Conservation (phyloP, 2,113 vertebrate genomes). For the Labrus mixtus region DNA sequence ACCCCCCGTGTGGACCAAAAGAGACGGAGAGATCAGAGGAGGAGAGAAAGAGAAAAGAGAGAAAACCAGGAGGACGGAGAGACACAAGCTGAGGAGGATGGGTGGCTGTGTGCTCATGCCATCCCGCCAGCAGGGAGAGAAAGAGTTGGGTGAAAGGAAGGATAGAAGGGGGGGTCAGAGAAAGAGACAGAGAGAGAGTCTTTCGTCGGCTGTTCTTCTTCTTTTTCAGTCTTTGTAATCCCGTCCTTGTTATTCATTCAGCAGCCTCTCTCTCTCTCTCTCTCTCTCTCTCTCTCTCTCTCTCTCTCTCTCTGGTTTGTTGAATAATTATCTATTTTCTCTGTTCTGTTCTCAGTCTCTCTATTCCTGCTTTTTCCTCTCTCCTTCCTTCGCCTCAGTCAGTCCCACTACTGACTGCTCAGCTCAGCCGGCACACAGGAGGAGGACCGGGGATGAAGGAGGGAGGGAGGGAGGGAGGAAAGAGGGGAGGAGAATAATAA, state of each 20-base stretch:
- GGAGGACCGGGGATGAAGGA: constrained; percentile 21
- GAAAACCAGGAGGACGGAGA: constrained; percentile 6
- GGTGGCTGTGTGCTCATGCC: constrained; percentile 69
- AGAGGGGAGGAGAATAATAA: constrained; percentile 74
- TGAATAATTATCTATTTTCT: constrained; percentile 74
- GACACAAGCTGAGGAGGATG: constrained; percentile 62
- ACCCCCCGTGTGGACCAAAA: constrained; percentile 37
- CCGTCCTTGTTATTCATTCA: constrained; percentile 79
- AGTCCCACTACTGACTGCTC: constrained; percentile 84
- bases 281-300: too few species aligned
- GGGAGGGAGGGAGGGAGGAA: constrained; percentile 13
- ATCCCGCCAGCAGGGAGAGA: constrained; percentile 58
- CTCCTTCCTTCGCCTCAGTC: constrained; percentile 80
- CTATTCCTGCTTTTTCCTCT: constrained; percentile 71
- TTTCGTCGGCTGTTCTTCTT: constrained; percentile 60
- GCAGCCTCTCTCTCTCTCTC: constrained; percentile 70
- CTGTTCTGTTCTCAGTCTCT: constrained; percentile 62
- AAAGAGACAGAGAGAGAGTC: constrained; percentile 52
- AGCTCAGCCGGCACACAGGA: constrained; percentile 65
- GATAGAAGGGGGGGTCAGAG: constrained; percentile 48
- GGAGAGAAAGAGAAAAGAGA: background rate
- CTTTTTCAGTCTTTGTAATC: constrained; percentile 76
- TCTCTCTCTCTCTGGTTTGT: constrained; percentile 72
- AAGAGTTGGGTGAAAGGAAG: constrained; percentile 62
- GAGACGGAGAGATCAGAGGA: constrained; percentile 22